Base-by-base conservation (phyloP, 1,140 invertebrate species). In the Stegodyphus mimosarum region DNA sequence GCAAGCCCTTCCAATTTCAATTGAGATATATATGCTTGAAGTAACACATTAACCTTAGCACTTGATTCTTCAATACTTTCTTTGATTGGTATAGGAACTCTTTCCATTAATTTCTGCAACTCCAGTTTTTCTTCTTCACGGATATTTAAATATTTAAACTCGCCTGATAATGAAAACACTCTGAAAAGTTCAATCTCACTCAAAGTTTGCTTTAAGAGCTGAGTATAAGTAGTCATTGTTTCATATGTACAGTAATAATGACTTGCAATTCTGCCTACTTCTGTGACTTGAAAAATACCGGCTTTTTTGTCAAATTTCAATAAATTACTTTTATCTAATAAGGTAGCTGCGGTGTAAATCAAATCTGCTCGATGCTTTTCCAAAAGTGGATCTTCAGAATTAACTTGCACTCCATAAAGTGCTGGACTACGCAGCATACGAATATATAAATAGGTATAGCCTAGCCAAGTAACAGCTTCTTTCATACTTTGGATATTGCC, bases 11-110 rank as follows among this genome's bases (percentile, higher is more conserved):
- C 98, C 60, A 99, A 91, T 91, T 99, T 99, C 66, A 99, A 90
- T 90, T 99, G 98, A 0, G 98, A 99, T 77, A 99, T 99, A 90
- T 99, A 99, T 0, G 98, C 98, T 91, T 99, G 98, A 5, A 99
- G 92, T 6, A 99, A 90, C 7, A 99, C 97, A 89, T 96, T 96
- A 5, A 99, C 96, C 92, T 99, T 99, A 0, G 99, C 98, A 88
- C 96, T 98, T 0, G 98, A 94, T 90, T 99, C 98, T 90, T 99
- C 99, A 63, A 99, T 98, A 86, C 96, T 97, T 91, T 99, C 99
- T 87, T 99, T 99, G 74, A 99, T 99, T 0, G 99, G 99, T 86
- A 99, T 99, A 0, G 99, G 99, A 0, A 99, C 98, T 88, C 96
- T 92, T 90, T 99, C 97, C 94, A 99, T 97, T 0, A 99, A 91